Percentiles rank a stretch among this genome's conserved stretches.
Conservation (phyloP, 1,140 invertebrate genomes). For the Heterodera schachtii region DNA sequence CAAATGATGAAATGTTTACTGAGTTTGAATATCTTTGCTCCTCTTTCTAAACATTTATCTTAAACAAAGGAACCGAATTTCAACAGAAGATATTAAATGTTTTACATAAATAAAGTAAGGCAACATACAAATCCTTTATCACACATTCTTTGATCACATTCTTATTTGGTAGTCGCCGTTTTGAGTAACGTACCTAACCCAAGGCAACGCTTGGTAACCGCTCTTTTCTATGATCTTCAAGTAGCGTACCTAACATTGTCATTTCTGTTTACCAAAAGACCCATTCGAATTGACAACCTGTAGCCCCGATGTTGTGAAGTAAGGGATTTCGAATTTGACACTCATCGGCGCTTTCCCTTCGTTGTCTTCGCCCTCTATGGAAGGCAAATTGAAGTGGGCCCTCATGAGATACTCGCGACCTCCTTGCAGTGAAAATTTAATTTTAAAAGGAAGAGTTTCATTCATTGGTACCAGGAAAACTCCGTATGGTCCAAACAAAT, state of each 20-base stretch:
- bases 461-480: constrained; percentile 53
- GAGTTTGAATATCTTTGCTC: too few species aligned
- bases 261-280: background rate
- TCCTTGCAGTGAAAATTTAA: constrained; percentile 65
- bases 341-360: constrained; percentile 97
- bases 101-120: too few species aligned
- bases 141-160: constrained; percentile 67
- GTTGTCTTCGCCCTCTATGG: constrained; percentile 82
- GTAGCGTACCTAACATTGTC: constrained; percentile 76
- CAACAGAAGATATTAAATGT: too few species aligned
- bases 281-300: constrained; percentile 35
- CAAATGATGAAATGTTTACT: too few species aligned
- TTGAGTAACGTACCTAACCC: constrained; percentile 94
- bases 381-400: constrained; percentile 93
- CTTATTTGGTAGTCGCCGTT: constrained; percentile 98
- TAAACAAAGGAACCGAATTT: too few species aligned
- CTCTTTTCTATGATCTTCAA: constrained; percentile 99
- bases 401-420: constrained; percentile 99
- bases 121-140: too few species aligned
- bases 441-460: constrained; percentile 1
- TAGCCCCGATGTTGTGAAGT: constrained; percentile 96
- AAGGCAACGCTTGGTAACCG: constrained; percentile 96
- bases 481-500: constrained; percentile 70
- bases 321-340: constrained; percentile 99
- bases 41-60: too few species aligned